phyloP scores from a whole-genome alignment of 1,140 invertebrate genomes.

The Drosophila ironensis region DNA sequence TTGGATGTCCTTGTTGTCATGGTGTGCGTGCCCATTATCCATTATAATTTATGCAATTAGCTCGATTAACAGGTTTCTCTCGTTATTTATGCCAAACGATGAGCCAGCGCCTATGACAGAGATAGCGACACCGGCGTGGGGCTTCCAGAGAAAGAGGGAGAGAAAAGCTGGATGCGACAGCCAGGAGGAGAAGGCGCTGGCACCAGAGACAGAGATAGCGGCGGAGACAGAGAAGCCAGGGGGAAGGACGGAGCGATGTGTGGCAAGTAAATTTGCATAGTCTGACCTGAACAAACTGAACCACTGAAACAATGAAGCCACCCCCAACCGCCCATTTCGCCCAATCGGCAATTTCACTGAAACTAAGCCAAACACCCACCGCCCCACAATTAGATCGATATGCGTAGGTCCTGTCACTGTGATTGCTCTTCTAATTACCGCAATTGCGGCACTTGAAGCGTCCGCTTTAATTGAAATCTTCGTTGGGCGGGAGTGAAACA shows the following conservation, averaged over 20 bases:
- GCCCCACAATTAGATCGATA: conserved; percentile 51
- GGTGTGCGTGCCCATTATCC: conserved; percentile 46
- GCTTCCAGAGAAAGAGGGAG: background rate
- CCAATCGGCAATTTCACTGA: background rate
- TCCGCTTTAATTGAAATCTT: conserved; percentile 63
- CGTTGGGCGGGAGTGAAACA: conserved; percentile 16
- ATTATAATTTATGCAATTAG: conserved; percentile 79
- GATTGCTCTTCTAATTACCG: conserved; percentile 59
- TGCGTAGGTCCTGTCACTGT: conserved; percentile 37
- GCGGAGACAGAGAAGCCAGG: conserved; percentile 21
- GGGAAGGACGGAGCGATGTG: conserved; percentile 30
- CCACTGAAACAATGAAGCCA: conserved; percentile 39
- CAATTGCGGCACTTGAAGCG: conserved; percentile 45
- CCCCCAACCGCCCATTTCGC: background rate
- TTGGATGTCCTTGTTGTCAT: conserved; percentile 20
- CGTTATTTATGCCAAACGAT: conserved; percentile 41
- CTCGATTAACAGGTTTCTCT: conserved; percentile 70
- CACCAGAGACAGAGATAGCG: conserved; percentile 10
- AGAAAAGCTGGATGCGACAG: background rate
- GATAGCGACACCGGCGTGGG: background rate
- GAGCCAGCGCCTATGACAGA: background rate
- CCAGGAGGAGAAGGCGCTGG: background rate
- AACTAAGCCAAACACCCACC: conserved; percentile 11
- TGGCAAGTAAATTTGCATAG: conserved; percentile 53
- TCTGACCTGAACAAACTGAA: conserved; percentile 34